Conservation (phyloP, 2,797 vertebrate species). For the Sparus aurata region DNA sequence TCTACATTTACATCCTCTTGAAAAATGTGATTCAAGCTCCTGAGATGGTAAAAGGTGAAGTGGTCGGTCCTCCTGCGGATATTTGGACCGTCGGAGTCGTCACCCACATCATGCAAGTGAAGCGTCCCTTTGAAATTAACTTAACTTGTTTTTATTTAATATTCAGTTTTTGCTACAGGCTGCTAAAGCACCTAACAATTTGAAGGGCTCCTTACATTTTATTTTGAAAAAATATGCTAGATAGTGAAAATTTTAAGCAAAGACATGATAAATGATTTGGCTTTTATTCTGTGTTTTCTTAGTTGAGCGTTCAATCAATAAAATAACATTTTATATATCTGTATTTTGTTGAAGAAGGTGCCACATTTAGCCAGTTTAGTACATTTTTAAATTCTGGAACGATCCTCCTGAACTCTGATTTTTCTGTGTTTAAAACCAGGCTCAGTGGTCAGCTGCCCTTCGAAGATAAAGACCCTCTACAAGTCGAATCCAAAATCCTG, state of each 20-base stretch:
- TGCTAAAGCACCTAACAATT: no score
- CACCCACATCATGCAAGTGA: slow-evolving; percentile 92
- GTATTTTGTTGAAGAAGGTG: not conserved
- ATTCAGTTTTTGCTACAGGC: no score
- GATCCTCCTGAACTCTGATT: not conserved
- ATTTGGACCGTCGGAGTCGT: slow-evolving; percentile 94
- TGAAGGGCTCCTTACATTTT: no score
- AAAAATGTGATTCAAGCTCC: slow-evolving; percentile 86
- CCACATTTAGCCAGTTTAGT: not conserved
- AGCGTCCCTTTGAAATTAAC: not conserved
- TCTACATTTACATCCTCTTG: not conserved
- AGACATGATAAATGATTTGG: no score
- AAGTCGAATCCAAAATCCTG: slow-evolving; percentile 92
- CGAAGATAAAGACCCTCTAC: slow-evolving; percentile 88
- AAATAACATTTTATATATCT: no score
- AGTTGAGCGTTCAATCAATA: no score
- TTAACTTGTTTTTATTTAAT: no score
- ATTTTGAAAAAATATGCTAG: no score
- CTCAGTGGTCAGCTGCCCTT: slow-evolving; percentile 94
- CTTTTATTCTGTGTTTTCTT: no score
- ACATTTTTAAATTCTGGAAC: not conserved
- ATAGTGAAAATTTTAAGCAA: no score
- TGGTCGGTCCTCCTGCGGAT: slow-evolving; percentile 93
- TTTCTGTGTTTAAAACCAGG: slow-evolving; percentile 81
- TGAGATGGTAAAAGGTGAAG: slow-evolving; percentile 94